These are phyloP conservation scores for Aldabrachelys gigantea DNA, from an alignment of 2,113 vertebrate species.

Conservation along the genomic window DNA sequence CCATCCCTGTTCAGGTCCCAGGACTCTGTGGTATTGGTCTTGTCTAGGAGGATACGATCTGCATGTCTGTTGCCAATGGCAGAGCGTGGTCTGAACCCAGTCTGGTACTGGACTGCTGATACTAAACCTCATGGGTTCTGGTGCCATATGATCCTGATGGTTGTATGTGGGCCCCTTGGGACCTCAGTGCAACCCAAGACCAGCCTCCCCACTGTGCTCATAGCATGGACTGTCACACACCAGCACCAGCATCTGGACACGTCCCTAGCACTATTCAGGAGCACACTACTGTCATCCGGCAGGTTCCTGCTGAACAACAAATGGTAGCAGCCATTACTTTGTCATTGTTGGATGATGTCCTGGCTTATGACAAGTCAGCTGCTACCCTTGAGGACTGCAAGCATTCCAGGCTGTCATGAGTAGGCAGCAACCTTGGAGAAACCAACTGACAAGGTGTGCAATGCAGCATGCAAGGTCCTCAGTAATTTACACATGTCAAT, in stretches of 20 bases:
- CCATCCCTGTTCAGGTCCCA: too few species aligned
- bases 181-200: too few species aligned
- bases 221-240: not conserved
- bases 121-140: too few species aligned
- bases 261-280: not conserved
- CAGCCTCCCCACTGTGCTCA: not conserved
- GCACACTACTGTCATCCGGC: not conserved
- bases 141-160: too few species aligned
- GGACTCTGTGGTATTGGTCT: too few species aligned
- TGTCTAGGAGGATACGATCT: too few species aligned
- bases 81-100: too few species aligned
- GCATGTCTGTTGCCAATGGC: too few species aligned
- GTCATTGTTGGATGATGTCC: not conserved
- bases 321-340: not conserved
- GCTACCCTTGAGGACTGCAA: not conserved
- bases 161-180: too few species aligned
- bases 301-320: not conserved
- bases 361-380: not conserved
- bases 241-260: not conserved
- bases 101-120: too few species aligned
- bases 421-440: not conserved
- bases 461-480: not conserved
- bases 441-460: not conserved
- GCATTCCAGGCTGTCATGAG: too few species aligned
- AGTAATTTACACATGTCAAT: not conserved